A percentile compares a stretch with the other conserved stretches of the same genome.
phyloP scores from a whole-genome alignment of 2,113 vertebrate species.

The Abramis brama region DNA sequence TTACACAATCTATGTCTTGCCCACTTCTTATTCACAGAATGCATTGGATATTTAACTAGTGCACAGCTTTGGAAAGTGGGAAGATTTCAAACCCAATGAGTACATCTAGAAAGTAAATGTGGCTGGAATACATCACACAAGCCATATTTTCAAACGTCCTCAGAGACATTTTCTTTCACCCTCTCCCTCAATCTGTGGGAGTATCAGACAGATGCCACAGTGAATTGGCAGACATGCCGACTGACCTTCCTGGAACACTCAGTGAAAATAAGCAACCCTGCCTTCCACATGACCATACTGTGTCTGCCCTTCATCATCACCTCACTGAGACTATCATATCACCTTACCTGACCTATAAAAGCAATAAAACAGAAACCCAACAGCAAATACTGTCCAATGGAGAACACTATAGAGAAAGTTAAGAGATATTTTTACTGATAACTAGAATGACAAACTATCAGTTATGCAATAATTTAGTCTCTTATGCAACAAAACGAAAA shows the following conservation, averaged over 20 bases:
- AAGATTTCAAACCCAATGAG: slow-evolving; percentile 2
- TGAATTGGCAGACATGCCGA: slow-evolving; percentile 19
- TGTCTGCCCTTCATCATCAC: background rate
- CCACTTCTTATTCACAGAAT: slow-evolving; percentile 51
- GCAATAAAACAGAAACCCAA: background rate
- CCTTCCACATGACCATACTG: slow-evolving; percentile 46
- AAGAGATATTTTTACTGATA: background rate
- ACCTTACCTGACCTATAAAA: background rate
- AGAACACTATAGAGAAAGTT: background rate
- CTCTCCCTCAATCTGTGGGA: background rate
- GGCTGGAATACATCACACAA: background rate
- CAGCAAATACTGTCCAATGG: background rate
- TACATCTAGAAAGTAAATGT: background rate
- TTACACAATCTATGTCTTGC: slow-evolving; percentile 23
- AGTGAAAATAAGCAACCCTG: slow-evolving; percentile 27
- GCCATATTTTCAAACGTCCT: slow-evolving; percentile 8
- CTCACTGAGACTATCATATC: slow-evolving; percentile 27
- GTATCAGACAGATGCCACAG: slow-evolving; percentile 29
- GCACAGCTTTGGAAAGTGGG: slow-evolving; percentile 34
- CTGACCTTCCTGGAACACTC: slow-evolving; percentile 8
- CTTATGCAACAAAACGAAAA: background rate
- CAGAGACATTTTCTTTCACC: background rate
- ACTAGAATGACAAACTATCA: background rate
- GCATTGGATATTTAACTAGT: slow-evolving; percentile 18
- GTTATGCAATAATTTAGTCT: background rate